Evolutionary conservation across 2,797 vertebrate species (phyloP).

Genomic region (Smutsia gigantea): DNA sequence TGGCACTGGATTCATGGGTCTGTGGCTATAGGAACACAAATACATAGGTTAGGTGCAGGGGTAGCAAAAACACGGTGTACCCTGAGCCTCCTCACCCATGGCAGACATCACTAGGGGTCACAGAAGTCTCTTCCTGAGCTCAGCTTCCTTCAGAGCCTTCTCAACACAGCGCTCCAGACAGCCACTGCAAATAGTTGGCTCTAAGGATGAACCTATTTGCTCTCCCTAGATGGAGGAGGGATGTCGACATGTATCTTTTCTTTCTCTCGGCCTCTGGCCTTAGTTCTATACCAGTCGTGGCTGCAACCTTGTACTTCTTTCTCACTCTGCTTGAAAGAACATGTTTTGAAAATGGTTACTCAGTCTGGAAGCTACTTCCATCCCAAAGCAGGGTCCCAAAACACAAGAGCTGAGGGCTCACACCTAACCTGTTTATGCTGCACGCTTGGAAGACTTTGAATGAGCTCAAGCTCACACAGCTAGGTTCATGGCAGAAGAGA

Average conservation of each 20-base stretch:
- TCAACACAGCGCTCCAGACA: neutral
- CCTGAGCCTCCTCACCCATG: neutral
- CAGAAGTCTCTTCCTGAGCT: neutral
- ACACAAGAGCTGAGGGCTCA: neutral
- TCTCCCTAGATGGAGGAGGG: neutral
- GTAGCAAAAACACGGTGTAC: neutral
- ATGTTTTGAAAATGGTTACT: neutral
- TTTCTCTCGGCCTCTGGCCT: neutral
- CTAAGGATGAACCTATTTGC: neutral
- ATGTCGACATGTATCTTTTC: too few relatives aligned
- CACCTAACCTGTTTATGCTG: neutral
- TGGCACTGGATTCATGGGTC: neutral
- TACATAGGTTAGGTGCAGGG: neutral
- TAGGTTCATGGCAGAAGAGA: fast-evolving
- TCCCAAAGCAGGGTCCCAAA: neutral
- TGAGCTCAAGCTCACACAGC: neutral
- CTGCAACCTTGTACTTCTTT: neutral
- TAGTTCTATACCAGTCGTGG: neutral
- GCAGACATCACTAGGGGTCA: neutral
- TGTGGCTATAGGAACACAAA: neutral
- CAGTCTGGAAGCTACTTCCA: neutral
- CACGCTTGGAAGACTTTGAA: neutral
- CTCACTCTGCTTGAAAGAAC: neutral
- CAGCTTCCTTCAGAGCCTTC: neutral
- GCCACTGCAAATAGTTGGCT: neutral